Base-by-base conservation (phyloP, 2,797 vertebrate genomes). In the Aphelocoma californica region DNA sequence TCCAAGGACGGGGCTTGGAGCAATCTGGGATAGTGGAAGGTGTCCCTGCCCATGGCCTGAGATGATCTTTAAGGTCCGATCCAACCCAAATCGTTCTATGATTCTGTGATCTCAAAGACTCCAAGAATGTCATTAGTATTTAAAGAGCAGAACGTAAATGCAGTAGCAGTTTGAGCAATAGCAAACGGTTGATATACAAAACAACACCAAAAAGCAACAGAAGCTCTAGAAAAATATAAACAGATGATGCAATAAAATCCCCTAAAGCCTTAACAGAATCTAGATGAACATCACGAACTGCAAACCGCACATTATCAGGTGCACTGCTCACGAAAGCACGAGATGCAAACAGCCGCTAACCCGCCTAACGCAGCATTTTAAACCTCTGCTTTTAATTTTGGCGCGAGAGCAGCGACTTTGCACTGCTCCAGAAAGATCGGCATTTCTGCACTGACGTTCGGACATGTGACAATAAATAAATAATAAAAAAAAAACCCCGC, bases 371-470 rank as follows among this genome's bases (percentile, higher is more conserved):
- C 48, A 44, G 74, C 47, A 2, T 18, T 89, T 79, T 29, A 85
- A 60, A 90, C 81, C 82, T 61, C 8, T 44, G 60, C 70, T 64
- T 91, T 91, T 64, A 13, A 89, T 88, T 94, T 92, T 93, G 95
- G 73, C 95, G 92, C 94, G 85, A 61, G 65, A 89, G 80, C 58
- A 47, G 67, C 65, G 26, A 32, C 78, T 93, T 48, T 7, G 3
- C 3, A 4, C 65, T 5, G 44, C 28, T 44, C 86, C 78, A 80
- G 54, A 86, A 56, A 26, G 53, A 81, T 57, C 4, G 51, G 45
- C 85, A 2, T 40, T 90, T 51, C 74, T 61, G 34, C 88, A n/a
- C 80, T 70, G 92, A 77, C 85, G 53, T 18, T 70, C 84, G 54
- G 73, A 44, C 93, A 67, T n/a, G 90, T n/a, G 86, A 83, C 57